Conservation (phyloP, 2,797 vertebrate species). For the Notolepis coatsorum region DNA sequence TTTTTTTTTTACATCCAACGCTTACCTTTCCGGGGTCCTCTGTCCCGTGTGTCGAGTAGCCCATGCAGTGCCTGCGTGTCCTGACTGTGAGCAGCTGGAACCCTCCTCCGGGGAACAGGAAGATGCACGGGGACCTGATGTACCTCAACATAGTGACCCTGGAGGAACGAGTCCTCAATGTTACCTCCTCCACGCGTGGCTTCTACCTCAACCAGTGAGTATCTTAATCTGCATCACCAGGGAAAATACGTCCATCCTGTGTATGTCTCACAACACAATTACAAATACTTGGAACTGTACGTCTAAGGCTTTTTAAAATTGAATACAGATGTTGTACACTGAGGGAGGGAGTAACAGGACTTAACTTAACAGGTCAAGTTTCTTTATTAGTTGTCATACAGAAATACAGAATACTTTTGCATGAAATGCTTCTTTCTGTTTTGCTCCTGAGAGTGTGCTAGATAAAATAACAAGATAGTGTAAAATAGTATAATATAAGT, state of each 20-base stretch:
- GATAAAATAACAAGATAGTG: too few relatives aligned
- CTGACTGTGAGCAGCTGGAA: constrained; percentile 96
- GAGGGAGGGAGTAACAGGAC: too few relatives aligned
- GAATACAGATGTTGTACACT: too few relatives aligned
- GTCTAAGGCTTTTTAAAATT: too few relatives aligned
- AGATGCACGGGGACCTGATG: constrained; percentile 96
- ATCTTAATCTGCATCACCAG: too few relatives aligned
- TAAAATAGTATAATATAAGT: too few relatives aligned
- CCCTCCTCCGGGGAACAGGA: constrained; percentile 94
- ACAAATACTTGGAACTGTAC: too few relatives aligned
- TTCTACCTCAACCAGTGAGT: constrained; percentile 96
- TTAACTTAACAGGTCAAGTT: too few relatives aligned
- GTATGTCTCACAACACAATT: not conserved
- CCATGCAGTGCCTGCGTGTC: constrained; percentile 91
- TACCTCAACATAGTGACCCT: constrained; percentile 90
- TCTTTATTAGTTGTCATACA: too few relatives aligned
- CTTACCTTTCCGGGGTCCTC: not conserved
- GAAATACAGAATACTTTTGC: too few relatives aligned
- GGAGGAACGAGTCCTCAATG: constrained; percentile 90
- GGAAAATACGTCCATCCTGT: not conserved
- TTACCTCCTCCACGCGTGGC: constrained; percentile 90
- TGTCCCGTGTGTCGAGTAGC: constrained; percentile 70
- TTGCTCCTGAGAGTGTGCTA: too few relatives aligned
- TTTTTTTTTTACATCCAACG: not conserved
- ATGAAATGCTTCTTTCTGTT: too few relatives aligned